phyloP scores from a whole-genome alignment of 2,113 vertebrate genomes.

The Hippocampus mohnikei region DNA sequence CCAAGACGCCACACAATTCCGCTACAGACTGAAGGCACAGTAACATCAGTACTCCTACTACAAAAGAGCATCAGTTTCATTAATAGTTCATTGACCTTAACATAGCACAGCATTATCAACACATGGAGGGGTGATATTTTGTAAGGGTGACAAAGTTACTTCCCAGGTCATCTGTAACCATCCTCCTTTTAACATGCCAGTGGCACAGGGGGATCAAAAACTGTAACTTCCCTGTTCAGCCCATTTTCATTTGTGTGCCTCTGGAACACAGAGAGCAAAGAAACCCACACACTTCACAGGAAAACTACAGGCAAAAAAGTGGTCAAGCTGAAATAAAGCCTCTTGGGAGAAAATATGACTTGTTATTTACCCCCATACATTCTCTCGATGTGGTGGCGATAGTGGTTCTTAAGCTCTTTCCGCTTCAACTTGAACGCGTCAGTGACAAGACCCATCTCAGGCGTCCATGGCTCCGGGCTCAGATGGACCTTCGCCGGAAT shows the following conservation, averaged over 20 bases:
- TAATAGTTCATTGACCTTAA: conserved; percentile 26
- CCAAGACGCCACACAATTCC: conserved; percentile 17
- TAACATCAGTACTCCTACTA: conserved; percentile 42
- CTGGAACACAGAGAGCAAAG: conserved; percentile 14
- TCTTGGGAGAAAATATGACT: neutral
- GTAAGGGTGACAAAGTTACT: conserved; percentile 14
- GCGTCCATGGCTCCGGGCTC: conserved; percentile 93
- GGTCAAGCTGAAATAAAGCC: conserved; percentile 10
- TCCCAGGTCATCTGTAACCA: neutral
- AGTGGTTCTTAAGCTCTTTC: conserved; percentile 94
- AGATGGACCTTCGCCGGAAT: conserved; percentile 90
- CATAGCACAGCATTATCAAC: conserved; percentile 9
- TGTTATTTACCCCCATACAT: conserved; percentile 94
- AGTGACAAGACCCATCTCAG: conserved; percentile 93
- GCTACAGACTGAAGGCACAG: conserved; percentile 62
- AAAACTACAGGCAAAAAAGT: conserved; percentile 21
- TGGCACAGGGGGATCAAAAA: conserved; percentile 30
- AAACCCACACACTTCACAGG: conserved; percentile 7
- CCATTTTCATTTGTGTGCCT: conserved; percentile 12
- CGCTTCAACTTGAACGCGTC: conserved; percentile 98
- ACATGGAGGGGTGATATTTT: conserved; percentile 16
- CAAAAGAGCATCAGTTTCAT: conserved; percentile 21
- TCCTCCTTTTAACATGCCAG: conserved; percentile 12
- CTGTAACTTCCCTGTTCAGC: conserved; percentile 32
- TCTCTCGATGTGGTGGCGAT: conserved; percentile 90